Conservation (phyloP, 2,888 invertebrate genomes). For the Spodoptera littoralis region DNA sequence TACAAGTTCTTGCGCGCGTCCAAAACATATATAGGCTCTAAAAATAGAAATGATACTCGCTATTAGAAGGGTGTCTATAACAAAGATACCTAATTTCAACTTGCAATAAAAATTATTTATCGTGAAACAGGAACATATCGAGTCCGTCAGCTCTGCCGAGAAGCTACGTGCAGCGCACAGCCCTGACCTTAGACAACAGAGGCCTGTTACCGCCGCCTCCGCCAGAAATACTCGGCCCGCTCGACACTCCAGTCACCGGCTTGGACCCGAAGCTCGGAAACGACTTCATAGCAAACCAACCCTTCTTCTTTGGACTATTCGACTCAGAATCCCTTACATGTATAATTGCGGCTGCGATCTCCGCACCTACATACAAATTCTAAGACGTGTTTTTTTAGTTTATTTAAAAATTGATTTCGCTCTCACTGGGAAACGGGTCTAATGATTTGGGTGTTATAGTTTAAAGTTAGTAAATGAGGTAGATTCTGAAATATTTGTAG, state of each 20-base stretch:
- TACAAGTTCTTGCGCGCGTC: no score
- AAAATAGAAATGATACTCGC: no score
- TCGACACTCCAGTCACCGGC: background rate
- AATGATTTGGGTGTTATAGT: no score
- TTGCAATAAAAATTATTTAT: background rate
- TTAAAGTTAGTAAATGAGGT: no score
- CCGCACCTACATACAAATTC: constrained; percentile 33
- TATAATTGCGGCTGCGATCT: constrained; percentile 20
- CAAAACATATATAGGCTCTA: no score
- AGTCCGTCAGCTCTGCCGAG: constrained; percentile 53
- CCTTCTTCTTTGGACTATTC: constrained; percentile 40
- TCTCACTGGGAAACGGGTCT: no score
- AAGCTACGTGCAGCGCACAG: constrained; percentile 50
- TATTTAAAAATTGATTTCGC: no score
- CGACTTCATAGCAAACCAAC: constrained; percentile 41
- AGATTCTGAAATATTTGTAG: no score
- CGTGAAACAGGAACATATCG: constrained; percentile 55
- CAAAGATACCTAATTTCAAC: background rate
- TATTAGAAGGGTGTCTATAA: no score
- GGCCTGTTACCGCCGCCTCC: constrained; percentile 27
- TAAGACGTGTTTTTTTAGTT: background rate
- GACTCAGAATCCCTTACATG: constrained; percentile 43
- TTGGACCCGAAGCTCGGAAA: constrained; percentile 27
- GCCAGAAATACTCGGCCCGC: constrained; percentile 1
- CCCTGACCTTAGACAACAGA: constrained; percentile 38